A percentile compares a stretch with the other conserved stretches of the same genome.
phyloP scores from a whole-genome alignment of 2,888 invertebrate genomes.

The Hemicrepidius hirtus region DNA sequence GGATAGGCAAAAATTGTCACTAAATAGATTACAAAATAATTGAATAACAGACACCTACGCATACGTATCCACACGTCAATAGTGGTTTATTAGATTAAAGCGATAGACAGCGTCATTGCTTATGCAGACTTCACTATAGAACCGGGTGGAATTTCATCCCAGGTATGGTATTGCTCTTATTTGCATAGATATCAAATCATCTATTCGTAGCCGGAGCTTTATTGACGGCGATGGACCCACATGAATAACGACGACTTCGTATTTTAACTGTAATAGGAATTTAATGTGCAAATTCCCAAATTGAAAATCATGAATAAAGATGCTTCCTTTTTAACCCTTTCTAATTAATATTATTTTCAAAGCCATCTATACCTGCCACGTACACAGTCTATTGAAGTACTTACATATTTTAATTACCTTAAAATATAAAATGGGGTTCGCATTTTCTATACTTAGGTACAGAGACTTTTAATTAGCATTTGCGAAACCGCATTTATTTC shows the following conservation, averaged over 20 bases:
- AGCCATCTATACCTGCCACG: too few relatives aligned
- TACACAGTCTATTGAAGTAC: too few relatives aligned
- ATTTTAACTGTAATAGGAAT: conserved; percentile 27
- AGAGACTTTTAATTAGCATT: too few relatives aligned
- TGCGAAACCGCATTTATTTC: too few relatives aligned
- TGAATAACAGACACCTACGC: too few relatives aligned
- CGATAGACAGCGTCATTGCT: conserved; percentile 21
- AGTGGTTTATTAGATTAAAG: conserved; percentile 6
- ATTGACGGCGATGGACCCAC: conserved; percentile 32
- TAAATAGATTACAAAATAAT: too few relatives aligned
- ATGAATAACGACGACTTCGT: conserved; percentile 17
- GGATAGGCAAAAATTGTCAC: too few relatives aligned
- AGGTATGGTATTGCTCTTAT: conserved; percentile 37
- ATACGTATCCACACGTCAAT: too few relatives aligned
- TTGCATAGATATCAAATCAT: conserved; percentile 40
- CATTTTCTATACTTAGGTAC: too few relatives aligned
- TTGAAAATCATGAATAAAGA: conserved; percentile 23
- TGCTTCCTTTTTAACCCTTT: conserved; percentile 7
- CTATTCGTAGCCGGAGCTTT: conserved; percentile 33
- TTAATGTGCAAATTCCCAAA: conserved; percentile 15
- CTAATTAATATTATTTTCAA: too few relatives aligned
- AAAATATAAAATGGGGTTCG: too few relatives aligned
- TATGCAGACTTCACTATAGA: conserved; percentile 17
- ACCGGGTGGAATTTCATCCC: conserved; percentile 26
- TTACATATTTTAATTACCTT: too few relatives aligned